Evolutionary conservation across 2,797 vertebrate species (phyloP).

Genomic region (Smutsia gigantea): DNA sequence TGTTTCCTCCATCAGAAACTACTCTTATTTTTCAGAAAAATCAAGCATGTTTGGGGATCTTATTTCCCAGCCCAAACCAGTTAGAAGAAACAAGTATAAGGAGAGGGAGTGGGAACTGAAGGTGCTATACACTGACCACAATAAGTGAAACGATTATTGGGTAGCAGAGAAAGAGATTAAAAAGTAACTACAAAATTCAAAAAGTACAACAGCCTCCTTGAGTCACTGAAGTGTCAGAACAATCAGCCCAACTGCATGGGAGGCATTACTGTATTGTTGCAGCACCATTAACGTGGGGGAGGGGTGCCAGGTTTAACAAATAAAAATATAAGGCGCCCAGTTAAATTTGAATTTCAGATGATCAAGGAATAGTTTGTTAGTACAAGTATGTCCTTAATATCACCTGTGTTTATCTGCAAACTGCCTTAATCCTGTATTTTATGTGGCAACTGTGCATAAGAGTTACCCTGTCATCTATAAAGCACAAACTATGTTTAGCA

Average conservation of each 20-base stretch:
- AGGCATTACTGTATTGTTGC: not conserved
- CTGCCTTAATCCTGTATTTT: conserved; percentile 34
- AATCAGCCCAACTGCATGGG: not conserved
- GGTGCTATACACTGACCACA: not conserved
- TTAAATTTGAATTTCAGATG: conserved; percentile 57
- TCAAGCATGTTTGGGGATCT: not conserved
- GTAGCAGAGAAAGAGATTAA: not conserved
- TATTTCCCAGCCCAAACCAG: conserved; percentile 27
- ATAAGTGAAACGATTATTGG: not conserved
- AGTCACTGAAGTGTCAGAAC: not conserved
- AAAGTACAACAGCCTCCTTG: not conserved
- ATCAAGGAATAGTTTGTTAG: conserved; percentile 16
- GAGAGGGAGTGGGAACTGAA: not conserved
- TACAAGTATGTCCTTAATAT: not conserved
- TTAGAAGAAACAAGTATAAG: conserved; percentile 37
- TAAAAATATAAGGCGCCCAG: conserved; percentile 18
- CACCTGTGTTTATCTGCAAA: conserved; percentile 44
- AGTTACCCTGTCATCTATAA: not conserved
- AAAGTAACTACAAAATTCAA: not conserved
- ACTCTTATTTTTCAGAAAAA: conserved; percentile 28
- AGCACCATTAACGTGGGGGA: not conserved
- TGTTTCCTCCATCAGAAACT: not conserved
- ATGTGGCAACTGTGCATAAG: not conserved
- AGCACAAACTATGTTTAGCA: not conserved
- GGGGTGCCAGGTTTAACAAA: conserved; percentile 44